Evolutionary conservation across 2,113 vertebrate genomes (phyloP).

Genomic region (Tretioscincus oriximinensis): DNA sequence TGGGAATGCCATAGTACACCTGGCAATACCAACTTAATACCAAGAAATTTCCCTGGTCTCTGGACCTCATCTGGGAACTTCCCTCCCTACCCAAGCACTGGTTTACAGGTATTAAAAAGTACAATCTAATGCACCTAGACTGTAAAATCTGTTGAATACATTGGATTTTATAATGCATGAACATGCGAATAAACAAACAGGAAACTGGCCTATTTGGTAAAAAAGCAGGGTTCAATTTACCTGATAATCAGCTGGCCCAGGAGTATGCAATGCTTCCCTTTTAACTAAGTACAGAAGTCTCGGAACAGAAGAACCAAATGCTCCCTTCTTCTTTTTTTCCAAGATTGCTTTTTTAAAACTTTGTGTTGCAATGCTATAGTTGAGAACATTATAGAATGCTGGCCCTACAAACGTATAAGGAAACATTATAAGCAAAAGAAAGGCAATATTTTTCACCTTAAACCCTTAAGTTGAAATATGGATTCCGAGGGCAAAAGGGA

Average conservation of each 20-base stretch:
- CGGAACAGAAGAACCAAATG: constrained; percentile 57
- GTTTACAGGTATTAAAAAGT: neutral
- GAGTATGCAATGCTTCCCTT: constrained; percentile 32
- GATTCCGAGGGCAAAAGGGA: neutral
- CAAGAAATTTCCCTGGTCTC: too few relatives aligned
- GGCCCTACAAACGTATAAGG: constrained; percentile 60
- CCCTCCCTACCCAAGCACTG: neutral
- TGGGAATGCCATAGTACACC: too few relatives aligned
- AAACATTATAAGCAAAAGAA: constrained; percentile 30
- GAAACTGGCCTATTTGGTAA: neutral
- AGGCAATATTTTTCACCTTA: neutral
- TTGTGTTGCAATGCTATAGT: neutral
- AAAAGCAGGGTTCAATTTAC: neutral
- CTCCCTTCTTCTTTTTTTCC: constrained; percentile 20
- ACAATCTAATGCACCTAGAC: neutral
- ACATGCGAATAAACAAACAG: neutral
- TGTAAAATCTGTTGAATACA: neutral
- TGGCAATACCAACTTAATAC: too few relatives aligned
- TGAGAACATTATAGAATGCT: constrained; percentile 63
- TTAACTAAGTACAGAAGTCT: neutral
- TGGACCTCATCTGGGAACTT: neutral
- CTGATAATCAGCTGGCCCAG: constrained; percentile 49
- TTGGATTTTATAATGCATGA: too few relatives aligned
- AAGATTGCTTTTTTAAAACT: neutral
- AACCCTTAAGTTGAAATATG: neutral